Base-by-base conservation (phyloP, 2,888 invertebrate species). In the Idaea dimidiata region DNA sequence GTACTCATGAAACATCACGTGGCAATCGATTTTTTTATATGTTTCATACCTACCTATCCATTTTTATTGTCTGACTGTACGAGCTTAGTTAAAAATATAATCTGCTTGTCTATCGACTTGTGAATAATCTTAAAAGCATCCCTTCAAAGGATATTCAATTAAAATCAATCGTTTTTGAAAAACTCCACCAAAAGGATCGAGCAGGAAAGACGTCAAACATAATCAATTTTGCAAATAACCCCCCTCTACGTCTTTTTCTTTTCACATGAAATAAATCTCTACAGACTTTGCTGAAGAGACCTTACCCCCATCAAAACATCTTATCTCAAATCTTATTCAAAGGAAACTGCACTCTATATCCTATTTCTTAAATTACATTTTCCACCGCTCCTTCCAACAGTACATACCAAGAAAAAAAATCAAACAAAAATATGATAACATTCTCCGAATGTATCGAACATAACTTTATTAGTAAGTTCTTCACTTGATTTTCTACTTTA, bases 201-300 rank as follows among this genome's bases (percentile, higher is more conserved):
- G 88, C 87, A 89, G 18, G 91, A 91, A 84, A 84, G 79, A 87
- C 87, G 85, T 84, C 83, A 87, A 87, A 88, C 82, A 82, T 91
- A 89, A 91, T 91, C 91, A 91, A 91, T 91, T 91, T 90, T 86
- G 87, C 88, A 91, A 89, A 91, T 90, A 90, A 69, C 72, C 80
- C 43, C 80, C 76, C 80, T 75, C 72, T 67, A 74, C 72, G 74
- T 78, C 85, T 85, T 88, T 88, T 88, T 86, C 82, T 85, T 87
- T 84, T 81, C 77, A 70, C 77, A 77, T 80, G 79, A 83, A 87
- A 87, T 86, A 87, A 87, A 87, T 88, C 84, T 84, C 77, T 81
- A 75, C 81, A 79, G 80, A 80, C 82, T 78, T 79, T 76, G 67
- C 68, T 69, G 66, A 71, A 77, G 74, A 77, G 75, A 67, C 59